Evolutionary conservation across 2,797 vertebrate genomes (phyloP).

Genomic region (Falco rusticolus): DNA sequence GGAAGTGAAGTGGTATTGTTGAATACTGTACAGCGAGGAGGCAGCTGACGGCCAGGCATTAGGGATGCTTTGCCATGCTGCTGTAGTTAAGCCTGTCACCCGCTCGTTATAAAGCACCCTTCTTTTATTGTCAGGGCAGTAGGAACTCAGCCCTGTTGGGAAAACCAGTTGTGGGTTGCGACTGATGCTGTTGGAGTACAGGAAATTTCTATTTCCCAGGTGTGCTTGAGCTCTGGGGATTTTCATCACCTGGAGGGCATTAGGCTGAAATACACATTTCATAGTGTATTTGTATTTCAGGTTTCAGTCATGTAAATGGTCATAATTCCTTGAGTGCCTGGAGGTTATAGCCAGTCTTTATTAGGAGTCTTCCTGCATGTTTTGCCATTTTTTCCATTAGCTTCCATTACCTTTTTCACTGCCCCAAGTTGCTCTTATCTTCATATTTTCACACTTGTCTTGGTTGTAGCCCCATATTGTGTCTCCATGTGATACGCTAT

Average conservation of each 20-base stretch:
- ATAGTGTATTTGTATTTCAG: not conserved
- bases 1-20: not conserved
- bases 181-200: rapidly evolving
- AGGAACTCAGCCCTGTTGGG: not conserved
- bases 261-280: not conserved
- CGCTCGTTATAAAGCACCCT: not conserved
- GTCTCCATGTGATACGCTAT: not conserved
- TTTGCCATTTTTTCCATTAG: not conserved
- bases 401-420: not conserved
- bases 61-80: constrained; percentile 23
- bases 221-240: not conserved
- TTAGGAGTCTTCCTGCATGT: not conserved
- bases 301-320: not conserved
- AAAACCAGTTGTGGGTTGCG: not conserved
- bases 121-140: not conserved
- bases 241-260: not conserved
- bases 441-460: not conserved
- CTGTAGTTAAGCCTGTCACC: constrained; percentile 1
- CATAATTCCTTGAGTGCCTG: not conserved
- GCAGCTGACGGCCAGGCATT: not conserved
- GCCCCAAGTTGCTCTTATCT: not conserved
- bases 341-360: not conserved
- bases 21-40: not conserved
- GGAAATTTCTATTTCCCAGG: not conserved
- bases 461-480: not conserved